These are phyloP conservation scores for Dinoponera quadriceps DNA, from an alignment of 1,140 invertebrate genomes.

Conservation along the genomic window DNA sequence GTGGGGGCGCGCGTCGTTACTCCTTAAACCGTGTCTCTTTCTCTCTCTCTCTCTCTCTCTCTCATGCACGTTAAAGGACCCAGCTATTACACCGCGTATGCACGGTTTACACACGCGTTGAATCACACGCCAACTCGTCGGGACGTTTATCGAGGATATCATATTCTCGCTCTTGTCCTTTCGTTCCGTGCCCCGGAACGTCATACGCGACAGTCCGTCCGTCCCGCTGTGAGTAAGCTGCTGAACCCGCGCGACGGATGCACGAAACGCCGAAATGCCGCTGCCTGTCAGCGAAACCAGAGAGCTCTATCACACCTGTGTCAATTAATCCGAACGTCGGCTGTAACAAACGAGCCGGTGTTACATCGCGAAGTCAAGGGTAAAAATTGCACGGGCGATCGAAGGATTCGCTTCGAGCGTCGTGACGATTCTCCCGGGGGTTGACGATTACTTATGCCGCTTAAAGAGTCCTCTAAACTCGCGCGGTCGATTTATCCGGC, in stretches of 20 bases:
- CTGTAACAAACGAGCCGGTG: neutral
- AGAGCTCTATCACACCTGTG: constrained; percentile 27
- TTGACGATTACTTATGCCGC: too few species aligned
- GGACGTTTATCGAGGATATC: constrained; percentile 30
- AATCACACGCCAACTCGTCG: neutral
- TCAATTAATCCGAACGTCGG: neutral
- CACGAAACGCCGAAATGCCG: neutral
- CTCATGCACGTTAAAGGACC: constrained; percentile 41
- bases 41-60: too few species aligned
- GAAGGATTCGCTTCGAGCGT: too few species aligned
- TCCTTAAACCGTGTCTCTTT: constrained; percentile 27
- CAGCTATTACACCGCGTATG: neutral
- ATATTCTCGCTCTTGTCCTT: constrained; percentile 11
- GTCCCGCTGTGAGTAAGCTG: neutral
- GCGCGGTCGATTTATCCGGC: neutral
- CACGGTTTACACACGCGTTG: constrained; percentile 47
- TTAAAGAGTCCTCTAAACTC: neutral
- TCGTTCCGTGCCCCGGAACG: neutral
- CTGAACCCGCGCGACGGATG: constrained; percentile 28
- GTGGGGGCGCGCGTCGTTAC: constrained; percentile 20
- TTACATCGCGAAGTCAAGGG: neutral
- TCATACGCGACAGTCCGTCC: neutral
- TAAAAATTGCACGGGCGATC: too few species aligned
- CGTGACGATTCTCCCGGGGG: too few species aligned
- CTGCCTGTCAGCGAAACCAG: neutral